Evolutionary conservation across 2,888 invertebrate species (phyloP).

Genomic region (Pachycephus smyrnensis): DNA sequence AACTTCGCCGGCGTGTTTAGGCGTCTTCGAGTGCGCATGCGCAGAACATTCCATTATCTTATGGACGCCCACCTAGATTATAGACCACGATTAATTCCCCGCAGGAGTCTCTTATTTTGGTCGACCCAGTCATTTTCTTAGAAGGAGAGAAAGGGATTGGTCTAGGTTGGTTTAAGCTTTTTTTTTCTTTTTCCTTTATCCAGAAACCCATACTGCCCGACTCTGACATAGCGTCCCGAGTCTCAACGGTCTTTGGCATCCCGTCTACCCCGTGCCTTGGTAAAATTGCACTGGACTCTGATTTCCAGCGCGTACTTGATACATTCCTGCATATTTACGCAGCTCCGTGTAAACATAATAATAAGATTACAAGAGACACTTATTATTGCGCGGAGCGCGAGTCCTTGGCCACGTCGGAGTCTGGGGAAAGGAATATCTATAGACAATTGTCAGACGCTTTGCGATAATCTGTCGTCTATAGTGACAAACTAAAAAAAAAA

Average conservation of each 20-base stretch:
- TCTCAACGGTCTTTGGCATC: background rate
- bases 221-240: background rate
- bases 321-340: background rate
- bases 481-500: background rate
- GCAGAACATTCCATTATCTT: conserved; percentile 4
- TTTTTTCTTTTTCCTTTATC: background rate
- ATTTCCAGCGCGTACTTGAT: background rate
- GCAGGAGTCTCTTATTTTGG: background rate
- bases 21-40: background rate
- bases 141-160: conserved; percentile 8
- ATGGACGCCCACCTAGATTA: conserved; percentile 9
- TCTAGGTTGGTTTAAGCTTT: background rate
- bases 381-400: background rate
- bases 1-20: background rate
- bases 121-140: conserved; percentile 6
- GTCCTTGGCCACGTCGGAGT: background rate
- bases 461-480: background rate
- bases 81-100: background rate
- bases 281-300: background rate
- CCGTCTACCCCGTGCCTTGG: background rate
- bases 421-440: background rate
- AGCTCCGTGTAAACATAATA: background rate
- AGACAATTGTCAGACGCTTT: background rate
- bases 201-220: background rate
- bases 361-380: background rate